Evolutionary conservation across 2,797 vertebrate genomes (phyloP), one percentile per base, ranked within the genome.

Genomic region (Phoxinus dragarum): DNA sequence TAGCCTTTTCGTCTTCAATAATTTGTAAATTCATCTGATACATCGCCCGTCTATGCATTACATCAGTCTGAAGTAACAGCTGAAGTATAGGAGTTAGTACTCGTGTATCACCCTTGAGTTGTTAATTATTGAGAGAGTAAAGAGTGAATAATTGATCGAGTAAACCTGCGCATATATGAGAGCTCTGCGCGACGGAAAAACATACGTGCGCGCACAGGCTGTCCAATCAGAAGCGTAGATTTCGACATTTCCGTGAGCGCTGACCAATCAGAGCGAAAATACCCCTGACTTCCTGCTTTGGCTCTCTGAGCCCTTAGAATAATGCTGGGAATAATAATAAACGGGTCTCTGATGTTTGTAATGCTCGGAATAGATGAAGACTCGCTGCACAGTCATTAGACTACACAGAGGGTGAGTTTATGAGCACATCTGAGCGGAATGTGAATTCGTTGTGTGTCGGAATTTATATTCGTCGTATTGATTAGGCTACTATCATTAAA

Each of bases 271-370:
- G 86, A 91, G 76, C 23, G 0, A 3, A 88, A 10, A 87, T 91
- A 88, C 90, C 87, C 88, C 89, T 9, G 89, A 91, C 93, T 96
- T 96, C 95, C 94, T 93, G 94, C 94, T 92, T 92, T 90, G 90
- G 77, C 67, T 79, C 17, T 78, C 54, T 8, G 92, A 92, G 89
- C 81, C 84, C 0, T 82, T 82, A 76, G 81, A 87, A 81, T 90
- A 88, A 92, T 90, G 87, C 89, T 88, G 82, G 49, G 52, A 88
- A 90, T 90, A 85, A 82, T 82, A 89, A 92, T 90, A 88, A 89
- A 90, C 86, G 9, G 56, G 80, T 21, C 23, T 7, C 47, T 17
- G 77, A 82, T 49, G 82, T 85, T 80, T 85, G 54, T 80, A 47
- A 81, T 31, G 31, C 27, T 34, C 42, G 67, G 80, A 80, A 67